A percentile compares a stretch with the other conserved stretches of the same genome.
Evolutionary conservation across 2,888 invertebrate species (phyloP).

Genomic region (Agrenia bidenticulata): DNA sequence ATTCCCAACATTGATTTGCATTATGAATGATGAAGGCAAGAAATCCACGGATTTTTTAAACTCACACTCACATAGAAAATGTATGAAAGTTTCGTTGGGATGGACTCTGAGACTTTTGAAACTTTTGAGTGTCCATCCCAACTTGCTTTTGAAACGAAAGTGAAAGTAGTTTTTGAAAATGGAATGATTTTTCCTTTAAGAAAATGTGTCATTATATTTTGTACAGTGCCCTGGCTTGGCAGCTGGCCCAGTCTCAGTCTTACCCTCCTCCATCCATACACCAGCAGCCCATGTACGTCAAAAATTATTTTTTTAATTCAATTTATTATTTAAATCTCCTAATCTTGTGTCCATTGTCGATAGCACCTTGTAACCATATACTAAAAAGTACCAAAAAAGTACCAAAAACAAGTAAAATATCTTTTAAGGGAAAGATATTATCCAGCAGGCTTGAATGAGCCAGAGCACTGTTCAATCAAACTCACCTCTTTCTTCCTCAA

Average conservation of each 20-base stretch:
- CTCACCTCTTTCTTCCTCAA: conserved; percentile 10
- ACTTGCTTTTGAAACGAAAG: too few species aligned
- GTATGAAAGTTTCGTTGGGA: too few species aligned
- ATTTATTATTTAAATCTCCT: neutral
- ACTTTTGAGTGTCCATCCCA: too few species aligned
- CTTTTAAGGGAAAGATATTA: too few species aligned
- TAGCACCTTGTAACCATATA: neutral
- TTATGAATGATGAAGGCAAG: too few species aligned
- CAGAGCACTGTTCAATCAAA: conserved; percentile 52
- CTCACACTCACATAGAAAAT: too few species aligned
- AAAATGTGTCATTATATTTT: conserved; percentile 48
- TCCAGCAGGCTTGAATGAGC: conserved; percentile 28
- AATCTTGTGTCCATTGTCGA: too few species aligned
- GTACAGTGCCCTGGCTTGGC: conserved; percentile 54
- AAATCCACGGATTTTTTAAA: too few species aligned
- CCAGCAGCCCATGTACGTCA: conserved; percentile 53
- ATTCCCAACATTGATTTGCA: too few species aligned
- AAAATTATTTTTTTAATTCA: conserved; percentile 28
- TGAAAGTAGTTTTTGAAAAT: neutral
- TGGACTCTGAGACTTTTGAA: too few species aligned
- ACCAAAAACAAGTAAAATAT: conserved; percentile 5
- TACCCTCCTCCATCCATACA: conserved; percentile 52
- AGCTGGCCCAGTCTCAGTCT: conserved; percentile 53
- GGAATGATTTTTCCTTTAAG: conserved; percentile 20
- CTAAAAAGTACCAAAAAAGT: neutral